phyloP scores from a whole-genome alignment of 2,888 invertebrate species.

The Eilema depressum region DNA sequence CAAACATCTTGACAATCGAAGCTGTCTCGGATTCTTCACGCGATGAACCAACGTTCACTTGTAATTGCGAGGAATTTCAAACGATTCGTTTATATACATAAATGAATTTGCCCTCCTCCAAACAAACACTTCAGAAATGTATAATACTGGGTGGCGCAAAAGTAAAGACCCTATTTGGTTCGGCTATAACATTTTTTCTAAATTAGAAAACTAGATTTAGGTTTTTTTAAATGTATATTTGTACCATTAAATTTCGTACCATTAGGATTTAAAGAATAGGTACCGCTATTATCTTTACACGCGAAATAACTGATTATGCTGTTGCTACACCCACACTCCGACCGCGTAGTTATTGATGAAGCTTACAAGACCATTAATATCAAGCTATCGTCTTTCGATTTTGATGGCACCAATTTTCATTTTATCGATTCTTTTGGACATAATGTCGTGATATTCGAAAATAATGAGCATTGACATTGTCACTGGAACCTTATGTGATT shows the following conservation, averaged over 20 bases:
- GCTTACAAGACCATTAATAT: constrained; percentile 55
- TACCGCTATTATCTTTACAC: constrained; percentile 39
- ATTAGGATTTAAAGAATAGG: too few species aligned
- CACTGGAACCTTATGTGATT: constrained; percentile 20
- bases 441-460: constrained; percentile 29
- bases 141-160: too few species aligned
- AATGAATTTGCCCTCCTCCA: constrained; percentile 29
- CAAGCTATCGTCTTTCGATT: constrained; percentile 54
- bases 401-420: constrained; percentile 48
- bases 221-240: too few species aligned
- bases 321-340: constrained; percentile 51
- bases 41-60: constrained; percentile 16
- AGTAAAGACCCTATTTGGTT: too few species aligned
- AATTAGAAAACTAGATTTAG: too few species aligned
- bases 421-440: constrained; percentile 44
- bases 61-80: constrained; percentile 30
- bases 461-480: constrained; percentile 22
- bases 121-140: constrained; percentile 42
- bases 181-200: too few species aligned
- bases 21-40: constrained; percentile 34
- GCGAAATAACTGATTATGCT: constrained; percentile 49
- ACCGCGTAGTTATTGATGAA: constrained; percentile 55
- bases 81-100: constrained; percentile 16
- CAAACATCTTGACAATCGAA: constrained; percentile 51
- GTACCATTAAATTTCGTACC: too few species aligned